These are phyloP conservation scores for Campaea margaritaria DNA, from an alignment of 2,888 invertebrate species.

Conservation along the genomic window DNA sequence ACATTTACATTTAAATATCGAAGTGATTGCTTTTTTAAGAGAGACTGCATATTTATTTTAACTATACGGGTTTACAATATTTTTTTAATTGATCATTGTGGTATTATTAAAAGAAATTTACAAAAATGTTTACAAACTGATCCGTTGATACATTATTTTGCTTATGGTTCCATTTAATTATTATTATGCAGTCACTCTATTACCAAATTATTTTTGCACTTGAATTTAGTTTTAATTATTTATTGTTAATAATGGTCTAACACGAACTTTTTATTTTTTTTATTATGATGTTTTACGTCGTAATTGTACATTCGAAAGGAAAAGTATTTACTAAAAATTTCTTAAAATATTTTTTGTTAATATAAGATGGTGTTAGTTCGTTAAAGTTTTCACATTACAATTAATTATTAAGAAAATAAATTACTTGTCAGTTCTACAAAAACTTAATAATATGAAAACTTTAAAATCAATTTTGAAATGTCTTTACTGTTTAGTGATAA, in stretches of 20 bases:
- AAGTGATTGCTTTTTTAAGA: constrained; percentile 30
- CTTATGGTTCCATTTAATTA: neutral
- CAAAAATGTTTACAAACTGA: too few species aligned
- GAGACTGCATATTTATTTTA: constrained; percentile 33
- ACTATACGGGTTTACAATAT: neutral
- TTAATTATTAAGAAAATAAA: too few species aligned
- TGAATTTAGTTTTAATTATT: constrained; percentile 48
- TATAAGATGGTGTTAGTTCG: constrained; percentile 26
- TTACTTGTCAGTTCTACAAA: neutral
- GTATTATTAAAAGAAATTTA: too few species aligned
- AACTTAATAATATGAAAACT: constrained; percentile 12
- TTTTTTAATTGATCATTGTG: too few species aligned
- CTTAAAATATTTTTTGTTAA: constrained; percentile 2
- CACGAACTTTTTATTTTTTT: constrained; percentile 24
- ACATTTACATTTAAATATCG: neutral
- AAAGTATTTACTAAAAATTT: constrained; percentile 19
- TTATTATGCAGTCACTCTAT: constrained; percentile 54
- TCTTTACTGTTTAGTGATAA: constrained; percentile 31
- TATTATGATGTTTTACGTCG: neutral
- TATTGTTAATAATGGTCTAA: constrained; percentile 1
- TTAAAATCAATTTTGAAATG: constrained; percentile 8
- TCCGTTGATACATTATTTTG: neutral
- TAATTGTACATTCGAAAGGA: constrained; percentile 22
- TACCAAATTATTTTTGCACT: constrained; percentile 66
- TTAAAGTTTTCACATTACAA: constrained; percentile 19